A percentile compares a stretch with the other conserved stretches of the same genome.
Evolutionary conservation across 2,797 vertebrate genomes (phyloP).

Genomic region (Hydrophis major): DNA sequence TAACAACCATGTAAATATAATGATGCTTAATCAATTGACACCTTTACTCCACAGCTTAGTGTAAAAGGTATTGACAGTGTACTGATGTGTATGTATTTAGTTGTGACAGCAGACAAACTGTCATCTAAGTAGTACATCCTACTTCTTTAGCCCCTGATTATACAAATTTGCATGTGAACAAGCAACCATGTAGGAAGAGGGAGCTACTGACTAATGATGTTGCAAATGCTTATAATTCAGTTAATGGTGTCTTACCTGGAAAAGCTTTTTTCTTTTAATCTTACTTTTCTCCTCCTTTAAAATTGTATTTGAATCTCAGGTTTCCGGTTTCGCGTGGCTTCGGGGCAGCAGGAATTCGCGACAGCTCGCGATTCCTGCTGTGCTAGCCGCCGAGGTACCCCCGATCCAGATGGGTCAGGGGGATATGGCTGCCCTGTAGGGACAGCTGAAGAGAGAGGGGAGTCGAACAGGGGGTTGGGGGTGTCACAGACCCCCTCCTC

Average conservation of each 20-base stretch:
- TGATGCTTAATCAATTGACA: constrained; percentile 36
- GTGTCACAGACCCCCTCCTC: too few relatives aligned
- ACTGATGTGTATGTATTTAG: not conserved
- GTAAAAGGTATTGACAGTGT: not conserved
- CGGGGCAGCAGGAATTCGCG: too few relatives aligned
- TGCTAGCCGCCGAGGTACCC: too few relatives aligned
- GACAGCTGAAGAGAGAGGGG: too few relatives aligned
- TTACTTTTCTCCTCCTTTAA: not conserved
- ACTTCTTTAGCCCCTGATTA: not conserved
- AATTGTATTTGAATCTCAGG: not conserved
- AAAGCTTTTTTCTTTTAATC: not conserved
- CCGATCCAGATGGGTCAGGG: too few relatives aligned
- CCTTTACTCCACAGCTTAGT: not conserved
- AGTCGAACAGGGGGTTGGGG: too few relatives aligned
- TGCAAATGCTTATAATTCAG: not conserved
- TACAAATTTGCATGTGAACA: not conserved
- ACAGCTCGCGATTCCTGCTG: too few relatives aligned
- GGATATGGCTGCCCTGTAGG: too few relatives aligned
- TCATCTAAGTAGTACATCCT: not conserved
- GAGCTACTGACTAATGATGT: not conserved
- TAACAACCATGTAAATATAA: constrained; percentile 13
- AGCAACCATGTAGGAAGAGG: not conserved
- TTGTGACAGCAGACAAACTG: not conserved
- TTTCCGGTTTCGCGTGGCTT: not conserved
- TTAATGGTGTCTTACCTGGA: not conserved